Conservation (phyloP, 2,797 vertebrate species). For the Novumbra hubbsi region DNA sequence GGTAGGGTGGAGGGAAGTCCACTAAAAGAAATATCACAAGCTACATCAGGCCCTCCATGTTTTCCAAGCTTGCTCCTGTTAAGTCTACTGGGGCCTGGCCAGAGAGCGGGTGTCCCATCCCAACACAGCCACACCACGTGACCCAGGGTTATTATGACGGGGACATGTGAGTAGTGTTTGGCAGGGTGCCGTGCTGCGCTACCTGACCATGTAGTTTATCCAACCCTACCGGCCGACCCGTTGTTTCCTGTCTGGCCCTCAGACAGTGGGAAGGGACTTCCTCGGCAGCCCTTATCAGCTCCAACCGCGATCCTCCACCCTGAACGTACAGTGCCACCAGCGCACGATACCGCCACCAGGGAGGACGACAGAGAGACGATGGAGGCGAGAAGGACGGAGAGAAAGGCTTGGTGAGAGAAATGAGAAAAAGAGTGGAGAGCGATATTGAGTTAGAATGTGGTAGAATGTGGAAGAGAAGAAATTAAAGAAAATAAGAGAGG, state of each 20-base stretch:
- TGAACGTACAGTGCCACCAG: slow-evolving; percentile 53
- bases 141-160: background rate
- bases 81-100: background rate
- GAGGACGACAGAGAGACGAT: background rate
- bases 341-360: slow-evolving; percentile 46
- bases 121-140: background rate
- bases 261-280: slow-evolving; percentile 77
- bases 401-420: slow-evolving; percentile 9
- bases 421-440: background rate
- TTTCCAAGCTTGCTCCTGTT: background rate
- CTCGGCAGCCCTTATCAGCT: slow-evolving; percentile 73
- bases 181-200: slow-evolving; percentile 28
- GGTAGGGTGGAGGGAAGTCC: background rate
- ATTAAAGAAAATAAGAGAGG: slow-evolving; percentile 33
- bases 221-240: slow-evolving; percentile 60
- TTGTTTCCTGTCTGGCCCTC: slow-evolving; percentile 70
- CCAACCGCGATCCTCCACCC: slow-evolving; percentile 67
- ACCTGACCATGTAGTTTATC: slow-evolving; percentile 58
- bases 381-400: background rate
- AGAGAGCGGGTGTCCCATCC: background rate
- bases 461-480: too few species aligned
- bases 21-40: background rate
- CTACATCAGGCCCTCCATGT: slow-evolving; percentile 2
- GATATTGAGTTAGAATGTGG: slow-evolving; percentile 15
- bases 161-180: slow-evolving; percentile 26